A percentile compares a stretch with the other conserved stretches of the same genome.
Evolutionary conservation across 2,113 vertebrate species (phyloP).

Genomic region (Heterocephalus glaber): DNA sequence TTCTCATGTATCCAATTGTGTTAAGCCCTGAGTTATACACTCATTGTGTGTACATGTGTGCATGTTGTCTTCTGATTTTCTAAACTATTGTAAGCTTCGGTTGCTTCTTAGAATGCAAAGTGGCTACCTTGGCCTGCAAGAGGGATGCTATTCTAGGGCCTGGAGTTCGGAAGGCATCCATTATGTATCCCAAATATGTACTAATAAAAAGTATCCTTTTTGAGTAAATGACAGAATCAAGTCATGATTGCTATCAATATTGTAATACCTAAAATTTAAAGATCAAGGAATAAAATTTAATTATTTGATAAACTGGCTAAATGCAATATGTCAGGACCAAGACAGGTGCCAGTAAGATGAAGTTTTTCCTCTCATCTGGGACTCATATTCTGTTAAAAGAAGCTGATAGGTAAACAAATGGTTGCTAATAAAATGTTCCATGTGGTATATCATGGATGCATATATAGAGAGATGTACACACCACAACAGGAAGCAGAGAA

Average conservation of each 20-base stretch:
- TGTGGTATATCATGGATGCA: not conserved
- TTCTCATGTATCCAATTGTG: not conserved
- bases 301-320: not conserved
- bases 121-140: not conserved
- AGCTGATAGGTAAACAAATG: not conserved
- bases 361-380: not conserved
- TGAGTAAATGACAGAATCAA: not conserved
- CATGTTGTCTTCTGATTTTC: not conserved
- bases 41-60: not conserved
- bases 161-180: not conserved
- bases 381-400: not conserved
- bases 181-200: not conserved
- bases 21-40: not conserved
- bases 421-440: not conserved
- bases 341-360: not conserved
- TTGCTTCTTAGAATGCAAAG: not conserved
- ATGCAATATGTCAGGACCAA: not conserved
- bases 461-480: not conserved
- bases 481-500: not conserved
- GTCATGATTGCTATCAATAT: not conserved
- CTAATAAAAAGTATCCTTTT: not conserved
- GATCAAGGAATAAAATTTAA: not conserved
- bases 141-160: not conserved
- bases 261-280: not conserved
- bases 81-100: not conserved